phyloP scores from a whole-genome alignment of 2,797 vertebrate genomes.

The Sciurus vulgaris region DNA sequence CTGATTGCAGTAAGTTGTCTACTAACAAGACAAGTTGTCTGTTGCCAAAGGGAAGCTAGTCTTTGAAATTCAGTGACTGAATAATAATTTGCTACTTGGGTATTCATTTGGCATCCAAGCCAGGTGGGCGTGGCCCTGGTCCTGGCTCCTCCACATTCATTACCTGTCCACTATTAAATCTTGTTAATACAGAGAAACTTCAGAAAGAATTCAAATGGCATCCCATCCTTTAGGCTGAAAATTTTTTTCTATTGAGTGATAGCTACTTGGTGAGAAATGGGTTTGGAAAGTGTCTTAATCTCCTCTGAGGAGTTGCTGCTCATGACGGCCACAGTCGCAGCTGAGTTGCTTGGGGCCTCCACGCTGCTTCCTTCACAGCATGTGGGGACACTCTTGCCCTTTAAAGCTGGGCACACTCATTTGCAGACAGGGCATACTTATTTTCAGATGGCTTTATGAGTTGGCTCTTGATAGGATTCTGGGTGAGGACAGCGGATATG shows the following conservation, averaged over 20 bases:
- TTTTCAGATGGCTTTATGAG: not conserved
- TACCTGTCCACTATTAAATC: fast-evolving
- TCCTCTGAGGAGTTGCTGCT: not conserved
- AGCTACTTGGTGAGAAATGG: not conserved
- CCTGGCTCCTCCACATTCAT: fast-evolving
- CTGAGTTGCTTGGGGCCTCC: too few relatives aligned
- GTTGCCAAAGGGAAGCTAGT: not conserved
- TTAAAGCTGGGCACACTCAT: not conserved
- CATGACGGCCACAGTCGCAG: fast-evolving
- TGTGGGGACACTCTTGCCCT: not conserved
- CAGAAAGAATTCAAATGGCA: not conserved
- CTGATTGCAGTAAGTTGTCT: not conserved
- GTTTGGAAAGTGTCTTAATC: not conserved
- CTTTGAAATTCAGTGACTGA: not conserved
- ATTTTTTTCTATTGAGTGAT: not conserved
- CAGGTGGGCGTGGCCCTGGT: fast-evolving
- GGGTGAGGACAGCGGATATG: not conserved
- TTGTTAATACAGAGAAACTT: not conserved
- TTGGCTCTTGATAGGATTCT: not conserved
- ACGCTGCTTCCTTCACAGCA: not conserved
- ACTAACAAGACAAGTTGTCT: not conserved
- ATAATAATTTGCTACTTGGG: not conserved
- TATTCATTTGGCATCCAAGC: not conserved
- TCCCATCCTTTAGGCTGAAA: not conserved
- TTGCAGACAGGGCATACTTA: not conserved